Percentiles rank a stretch among this genome's conserved stretches.
Conservation (phyloP, 1,140 invertebrate genomes). For the Calliphora vicina region DNA sequence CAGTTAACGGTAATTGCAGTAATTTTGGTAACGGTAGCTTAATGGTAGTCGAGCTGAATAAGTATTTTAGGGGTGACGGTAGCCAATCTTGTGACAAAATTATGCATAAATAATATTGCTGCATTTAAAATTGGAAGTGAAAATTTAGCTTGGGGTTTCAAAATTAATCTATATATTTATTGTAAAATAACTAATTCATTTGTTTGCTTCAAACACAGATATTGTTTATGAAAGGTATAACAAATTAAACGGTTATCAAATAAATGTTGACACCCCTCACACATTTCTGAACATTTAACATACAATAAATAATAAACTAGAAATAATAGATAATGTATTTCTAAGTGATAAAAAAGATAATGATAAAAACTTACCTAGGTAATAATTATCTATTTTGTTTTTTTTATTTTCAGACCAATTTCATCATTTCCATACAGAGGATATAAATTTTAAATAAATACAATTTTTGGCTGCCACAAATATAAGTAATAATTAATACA, state of each 20-base stretch:
- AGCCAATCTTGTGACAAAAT: too few relatives aligned
- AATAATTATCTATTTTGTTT: neutral
- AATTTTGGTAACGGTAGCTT: too few relatives aligned
- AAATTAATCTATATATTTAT: too few relatives aligned
- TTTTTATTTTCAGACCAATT: slow-evolving; percentile 22
- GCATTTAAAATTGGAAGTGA: too few relatives aligned
- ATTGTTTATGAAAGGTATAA: too few relatives aligned
- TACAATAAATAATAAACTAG: neutral
- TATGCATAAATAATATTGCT: too few relatives aligned
- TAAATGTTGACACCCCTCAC: neutral
- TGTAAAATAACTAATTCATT: too few relatives aligned
- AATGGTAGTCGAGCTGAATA: too few relatives aligned
- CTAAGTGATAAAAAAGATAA: neutral
- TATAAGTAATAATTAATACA: neutral
- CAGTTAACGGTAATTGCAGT: too few relatives aligned
- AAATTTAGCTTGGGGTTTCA: too few relatives aligned
- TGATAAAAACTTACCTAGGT: neutral
- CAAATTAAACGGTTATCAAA: slow-evolving; percentile 14
- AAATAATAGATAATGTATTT: neutral
- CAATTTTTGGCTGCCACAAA: neutral
- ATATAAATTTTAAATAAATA: neutral
- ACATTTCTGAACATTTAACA: neutral
- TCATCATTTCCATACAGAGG: slow-evolving; percentile 19
- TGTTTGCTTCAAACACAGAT: too few relatives aligned
- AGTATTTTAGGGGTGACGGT: too few relatives aligned